Evolutionary conservation across 35 echinoderm and acorn worm species (phyloP), one percentile per base, ranked within the genome.

Genomic region (Acanthaster planci): DNA sequence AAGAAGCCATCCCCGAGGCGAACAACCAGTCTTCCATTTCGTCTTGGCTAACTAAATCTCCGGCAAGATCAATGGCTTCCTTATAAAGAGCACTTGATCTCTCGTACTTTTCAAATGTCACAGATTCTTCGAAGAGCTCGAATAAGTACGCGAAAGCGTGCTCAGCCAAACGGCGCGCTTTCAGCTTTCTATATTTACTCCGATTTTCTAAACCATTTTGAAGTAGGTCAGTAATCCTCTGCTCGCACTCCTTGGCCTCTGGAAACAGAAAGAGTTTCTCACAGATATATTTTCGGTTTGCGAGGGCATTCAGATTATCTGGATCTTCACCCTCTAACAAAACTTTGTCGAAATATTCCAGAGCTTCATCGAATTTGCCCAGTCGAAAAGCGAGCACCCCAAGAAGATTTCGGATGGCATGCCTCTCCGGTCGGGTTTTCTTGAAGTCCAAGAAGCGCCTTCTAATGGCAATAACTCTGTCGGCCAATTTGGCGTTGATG

Each of bases 401-500:
- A 29, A 72, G 64, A 26, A 72, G 64, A 26, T 72, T 72, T 72
- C 64, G 22, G 29, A 72, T 26, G 64, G 64, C 64, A 72, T 72
- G 64, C 8, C 64, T 21, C 64, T 72, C 64, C 34, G 64, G 64
- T 72, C 64, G 64, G 14, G 22, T 10, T 72, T 72, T 72, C 64
- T 72, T 72, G 26, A 72, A 6, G 1, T 72, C 64, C 26, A 72
- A 34, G 29, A 27, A 72, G 0, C 34, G 23, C 14, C 21, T 72
- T 35, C 34, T 21, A 14, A 72, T 34, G 22, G 8, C 64, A 10
- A 72, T 35, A 12, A 31, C 26, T 27, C 34, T 14, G 21, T 72
- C 23, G 23, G 64, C 64, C 34, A 12, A 16, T 72, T 26, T 36
- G 2, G 18, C 64, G 30, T 72, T 8, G 0, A 72, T 72, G 34